Evolutionary conservation across 1,140 invertebrate species (phyloP), one percentile per base, ranked within the genome.

Genomic region (silkworm (Bombyx mori)): DNA sequence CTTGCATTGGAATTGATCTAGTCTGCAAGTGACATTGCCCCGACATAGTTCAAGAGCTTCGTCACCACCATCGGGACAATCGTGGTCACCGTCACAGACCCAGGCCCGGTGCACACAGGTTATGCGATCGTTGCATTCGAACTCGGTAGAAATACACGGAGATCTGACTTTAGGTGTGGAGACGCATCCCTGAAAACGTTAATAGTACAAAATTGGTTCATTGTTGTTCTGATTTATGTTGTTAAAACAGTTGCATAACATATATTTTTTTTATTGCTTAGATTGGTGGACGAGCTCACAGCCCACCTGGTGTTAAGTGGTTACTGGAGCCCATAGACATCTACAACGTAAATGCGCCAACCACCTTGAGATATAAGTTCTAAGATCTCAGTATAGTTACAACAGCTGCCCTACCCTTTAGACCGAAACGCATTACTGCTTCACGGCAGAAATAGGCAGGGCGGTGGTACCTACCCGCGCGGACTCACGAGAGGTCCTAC

Each of bases 71-170:
- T 96, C 94, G 0, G 93, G 91, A 75, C 96, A 97, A 76, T 97
- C 96, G 7, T 89, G 90, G 67, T 95, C 93, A 1, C 95, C 95
- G 72, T 98, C 96, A 78, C 96, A 98, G 0, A 96, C 88, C 94
- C 95, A 97, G 18, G 89, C 92, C 56, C 91, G 91, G 71, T 96
- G 94, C 44, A 98, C 93, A 82, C 97, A 98, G 42, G 95, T 95
- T 50, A 96, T 89, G 44, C 91, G 90, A 81, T 96, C 95, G 7
- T 90, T 92, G 81, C 97, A 99, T 63, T 94, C 91, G 75, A 97
- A 98, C 70, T 98, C 95, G 35, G 88, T 90, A 6, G 85, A 86
- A 63, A 89, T 83, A 71, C 93, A 93, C 60, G 92, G 89, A 58
- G 91, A 89, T 18, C 89, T 69, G 8, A 74, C 61, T 62, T 86